phyloP scores from a whole-genome alignment of 2,797 vertebrate genomes.

The Acomys russatus region DNA sequence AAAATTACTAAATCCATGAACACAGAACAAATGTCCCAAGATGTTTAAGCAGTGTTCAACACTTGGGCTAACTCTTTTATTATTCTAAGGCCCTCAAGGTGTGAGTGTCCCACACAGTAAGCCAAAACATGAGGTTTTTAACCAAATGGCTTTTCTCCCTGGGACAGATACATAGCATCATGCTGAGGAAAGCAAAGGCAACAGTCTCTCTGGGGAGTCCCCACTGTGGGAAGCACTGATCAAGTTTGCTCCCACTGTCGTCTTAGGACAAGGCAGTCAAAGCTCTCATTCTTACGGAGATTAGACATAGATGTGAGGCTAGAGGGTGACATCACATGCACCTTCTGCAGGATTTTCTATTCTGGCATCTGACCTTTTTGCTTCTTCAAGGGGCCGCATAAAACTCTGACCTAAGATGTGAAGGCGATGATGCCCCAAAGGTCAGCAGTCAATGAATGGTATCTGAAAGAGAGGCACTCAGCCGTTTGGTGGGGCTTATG shows the following conservation, averaged over 20 bases:
- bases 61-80: constrained; percentile 85
- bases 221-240: background rate
- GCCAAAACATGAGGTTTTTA: constrained; percentile 57
- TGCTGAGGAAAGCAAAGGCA: background rate
- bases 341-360: constrained; percentile 55
- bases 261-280: constrained; percentile 8
- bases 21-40: constrained; percentile 87
- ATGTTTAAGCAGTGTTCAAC: constrained; percentile 81
- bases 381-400: background rate
- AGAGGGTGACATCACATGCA: background rate
- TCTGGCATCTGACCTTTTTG: background rate
- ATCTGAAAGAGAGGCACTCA: background rate
- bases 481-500: background rate
- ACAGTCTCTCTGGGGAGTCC: background rate
- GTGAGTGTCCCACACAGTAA: constrained; percentile 56
- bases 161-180: background rate
- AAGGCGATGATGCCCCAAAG: background rate
- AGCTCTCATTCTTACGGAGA: constrained; percentile 39
- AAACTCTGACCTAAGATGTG: background rate
- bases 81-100: constrained; percentile 72
- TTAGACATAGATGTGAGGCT: background rate
- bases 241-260: background rate
- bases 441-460: background rate
- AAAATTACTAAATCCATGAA: constrained; percentile 87
- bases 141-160: constrained; percentile 41